Evolutionary conservation across 2,797 vertebrate species (phyloP).

Genomic region (Anableps anableps): DNA sequence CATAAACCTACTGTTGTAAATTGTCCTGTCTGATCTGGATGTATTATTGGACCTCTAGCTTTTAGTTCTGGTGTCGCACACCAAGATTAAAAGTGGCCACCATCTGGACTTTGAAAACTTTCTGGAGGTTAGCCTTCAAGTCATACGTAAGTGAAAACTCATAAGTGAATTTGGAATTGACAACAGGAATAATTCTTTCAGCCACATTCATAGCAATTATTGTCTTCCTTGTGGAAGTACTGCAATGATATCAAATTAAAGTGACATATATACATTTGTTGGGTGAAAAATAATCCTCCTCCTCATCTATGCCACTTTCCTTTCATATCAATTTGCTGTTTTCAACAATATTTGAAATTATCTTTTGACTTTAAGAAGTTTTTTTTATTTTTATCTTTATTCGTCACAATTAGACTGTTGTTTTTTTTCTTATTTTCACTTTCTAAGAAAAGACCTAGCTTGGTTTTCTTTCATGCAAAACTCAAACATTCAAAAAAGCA

Average conservation of each 20-base stretch:
- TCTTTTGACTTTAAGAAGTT: neutral
- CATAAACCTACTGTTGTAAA: neutral
- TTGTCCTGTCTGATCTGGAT: neutral
- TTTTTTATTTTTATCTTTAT: neutral
- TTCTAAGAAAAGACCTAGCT: neutral
- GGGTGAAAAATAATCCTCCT: neutral
- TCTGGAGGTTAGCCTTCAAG: neutral
- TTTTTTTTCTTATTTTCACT: neutral
- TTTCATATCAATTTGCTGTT: neutral
- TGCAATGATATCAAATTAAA: neutral
- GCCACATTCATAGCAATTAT: neutral
- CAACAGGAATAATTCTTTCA: no score
- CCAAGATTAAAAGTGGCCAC: neutral
- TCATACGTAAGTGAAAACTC: neutral
- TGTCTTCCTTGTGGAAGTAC: neutral
- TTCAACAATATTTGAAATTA: slow-evolving; percentile 16
- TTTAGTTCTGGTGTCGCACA: neutral
- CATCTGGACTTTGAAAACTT: neutral
- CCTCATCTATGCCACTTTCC: neutral
- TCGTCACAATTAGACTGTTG: neutral
- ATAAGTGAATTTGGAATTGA: neutral
- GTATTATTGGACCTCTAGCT: neutral
- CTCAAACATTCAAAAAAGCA: neutral
- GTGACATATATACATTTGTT: neutral
- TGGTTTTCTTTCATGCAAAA: neutral